Evolutionary conservation across 2,113 vertebrate species (phyloP).

Genomic region (Poicephalus gulielmi): DNA sequence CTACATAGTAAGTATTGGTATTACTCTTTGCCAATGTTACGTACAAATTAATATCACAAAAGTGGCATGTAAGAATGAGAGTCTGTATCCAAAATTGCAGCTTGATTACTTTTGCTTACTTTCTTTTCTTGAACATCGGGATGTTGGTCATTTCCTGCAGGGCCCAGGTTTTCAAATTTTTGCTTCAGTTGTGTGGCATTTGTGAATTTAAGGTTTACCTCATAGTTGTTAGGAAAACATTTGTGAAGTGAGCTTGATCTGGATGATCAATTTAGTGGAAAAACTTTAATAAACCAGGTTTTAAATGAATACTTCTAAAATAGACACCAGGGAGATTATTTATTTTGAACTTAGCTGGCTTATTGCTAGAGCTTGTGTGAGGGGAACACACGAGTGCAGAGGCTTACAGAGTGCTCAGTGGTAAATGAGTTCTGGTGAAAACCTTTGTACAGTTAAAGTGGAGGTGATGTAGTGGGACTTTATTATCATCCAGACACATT

Average conservation of each 20-base stretch:
- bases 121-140: not conserved
- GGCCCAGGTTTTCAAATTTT: not conserved
- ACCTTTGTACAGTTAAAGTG: not conserved
- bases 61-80: not conserved
- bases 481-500: not conserved
- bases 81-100: not conserved
- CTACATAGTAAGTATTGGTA: not conserved
- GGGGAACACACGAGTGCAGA: not conserved
- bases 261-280: not conserved
- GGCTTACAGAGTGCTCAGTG: not conserved
- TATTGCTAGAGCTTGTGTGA: not conserved
- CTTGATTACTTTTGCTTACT: not conserved
- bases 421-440: not conserved
- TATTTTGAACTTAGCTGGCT: not conserved
- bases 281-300: not conserved
- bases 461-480: not conserved
- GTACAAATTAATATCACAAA: not conserved
- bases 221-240: not conserved
- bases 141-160: not conserved
- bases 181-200: not conserved
- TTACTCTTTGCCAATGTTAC: not conserved
- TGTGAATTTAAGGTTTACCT: not conserved
- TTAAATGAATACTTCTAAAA: not conserved
- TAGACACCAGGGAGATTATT: not conserved
- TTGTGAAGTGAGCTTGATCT: not conserved